Evolutionary conservation across 2,888 invertebrate genomes (phyloP).

Genomic region (Mylabris sibirica): DNA sequence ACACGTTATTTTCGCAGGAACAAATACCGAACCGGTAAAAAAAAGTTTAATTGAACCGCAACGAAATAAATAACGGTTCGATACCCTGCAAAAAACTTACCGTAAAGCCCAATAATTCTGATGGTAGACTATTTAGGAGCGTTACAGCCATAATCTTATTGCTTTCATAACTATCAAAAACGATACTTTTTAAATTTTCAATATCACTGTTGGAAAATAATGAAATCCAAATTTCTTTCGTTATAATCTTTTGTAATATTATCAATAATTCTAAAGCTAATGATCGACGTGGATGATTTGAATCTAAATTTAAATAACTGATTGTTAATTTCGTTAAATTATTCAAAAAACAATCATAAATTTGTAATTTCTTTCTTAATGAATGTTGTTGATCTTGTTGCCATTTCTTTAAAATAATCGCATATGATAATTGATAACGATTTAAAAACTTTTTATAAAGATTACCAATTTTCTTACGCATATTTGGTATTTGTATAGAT

Average conservation of each 20-base stretch:
- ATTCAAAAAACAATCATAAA: constrained; percentile 41
- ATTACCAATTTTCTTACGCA: constrained; percentile 73
- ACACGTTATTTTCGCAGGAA: no score
- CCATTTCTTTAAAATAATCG: constrained; percentile 27
- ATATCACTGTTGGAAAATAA: constrained; percentile 48
- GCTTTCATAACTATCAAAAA: constrained; percentile 76
- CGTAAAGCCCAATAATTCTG: constrained; percentile 52
- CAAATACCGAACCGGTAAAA: no score
- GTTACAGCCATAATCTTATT: constrained; percentile 74
- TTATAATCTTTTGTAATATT: constrained; percentile 38
- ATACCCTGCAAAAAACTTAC: no score
- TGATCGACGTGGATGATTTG: constrained; percentile 51
- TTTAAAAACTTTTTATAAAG: constrained; percentile 73
- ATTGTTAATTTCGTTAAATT: constrained; percentile 41
- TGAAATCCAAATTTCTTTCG: constrained; percentile 45
- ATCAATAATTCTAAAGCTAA: constrained; percentile 51
- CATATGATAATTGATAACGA: constrained; percentile 64
- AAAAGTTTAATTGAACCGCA: no score
- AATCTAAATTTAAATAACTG: constrained; percentile 48
- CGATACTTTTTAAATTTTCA: constrained; percentile 48
- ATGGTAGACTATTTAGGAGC: constrained; percentile 63
- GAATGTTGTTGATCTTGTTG: constrained; percentile 1
- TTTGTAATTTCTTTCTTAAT: constrained; percentile 26
- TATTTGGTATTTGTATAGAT: constrained; percentile 72
- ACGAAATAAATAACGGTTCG: no score